phyloP scores from a whole-genome alignment of 2,797 vertebrate species.

The Helarctos malayanus region DNA sequence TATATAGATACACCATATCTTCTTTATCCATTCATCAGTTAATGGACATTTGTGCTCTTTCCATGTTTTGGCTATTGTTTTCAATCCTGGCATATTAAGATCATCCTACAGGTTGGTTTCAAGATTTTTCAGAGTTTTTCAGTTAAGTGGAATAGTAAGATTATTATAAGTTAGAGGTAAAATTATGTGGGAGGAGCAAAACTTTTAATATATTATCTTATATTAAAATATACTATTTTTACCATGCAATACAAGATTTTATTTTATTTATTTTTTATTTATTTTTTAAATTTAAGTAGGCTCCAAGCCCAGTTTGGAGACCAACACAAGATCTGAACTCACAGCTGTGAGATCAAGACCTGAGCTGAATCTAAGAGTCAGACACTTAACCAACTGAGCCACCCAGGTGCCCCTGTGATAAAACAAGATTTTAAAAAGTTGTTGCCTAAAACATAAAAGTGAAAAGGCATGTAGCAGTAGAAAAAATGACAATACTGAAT shows the following conservation, averaged over 20 bases:
- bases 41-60: neutral
- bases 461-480: neutral
- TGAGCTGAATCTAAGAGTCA: neutral
- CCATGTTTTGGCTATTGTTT: neutral
- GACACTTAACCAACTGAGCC: neutral
- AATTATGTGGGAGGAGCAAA: neutral
- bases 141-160: neutral
- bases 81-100: neutral
- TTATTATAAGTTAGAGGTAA: neutral
- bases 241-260: neutral
- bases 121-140: slow-evolving; percentile 18
- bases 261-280: neutral
- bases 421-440: neutral
- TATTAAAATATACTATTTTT: neutral
- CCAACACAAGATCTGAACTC: neutral
- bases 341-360: neutral
- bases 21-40: neutral
- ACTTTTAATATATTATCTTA: neutral
- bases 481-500: neutral
- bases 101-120: neutral
- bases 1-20: neutral
- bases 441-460: neutral
- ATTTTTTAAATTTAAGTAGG: neutral
- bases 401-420: neutral
- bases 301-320: neutral